Evolutionary conservation across 2,113 vertebrate species (phyloP).

Genomic region (Fulica atra): DNA sequence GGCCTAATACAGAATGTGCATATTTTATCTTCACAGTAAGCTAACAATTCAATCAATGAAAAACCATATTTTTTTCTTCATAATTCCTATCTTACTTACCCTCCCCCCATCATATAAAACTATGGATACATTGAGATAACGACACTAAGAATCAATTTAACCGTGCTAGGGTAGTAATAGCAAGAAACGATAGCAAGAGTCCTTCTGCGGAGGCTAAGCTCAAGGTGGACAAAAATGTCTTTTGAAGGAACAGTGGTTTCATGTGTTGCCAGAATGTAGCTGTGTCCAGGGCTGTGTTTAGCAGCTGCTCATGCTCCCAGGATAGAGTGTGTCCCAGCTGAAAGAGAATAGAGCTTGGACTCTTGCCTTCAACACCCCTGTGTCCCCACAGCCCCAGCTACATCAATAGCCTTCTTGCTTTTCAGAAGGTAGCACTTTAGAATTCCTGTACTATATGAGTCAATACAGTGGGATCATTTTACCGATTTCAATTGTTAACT

Average conservation of each 20-base stretch:
- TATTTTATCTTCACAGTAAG: conserved; percentile 37
- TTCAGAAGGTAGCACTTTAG: not conserved
- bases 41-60: not conserved
- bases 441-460: not conserved
- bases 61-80: not conserved
- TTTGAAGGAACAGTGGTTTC: not conserved
- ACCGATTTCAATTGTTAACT: not conserved
- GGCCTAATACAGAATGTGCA: not conserved
- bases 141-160: not conserved
- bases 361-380: not conserved
- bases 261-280: not conserved
- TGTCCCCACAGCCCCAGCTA: not conserved
- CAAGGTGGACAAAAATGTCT: not conserved
- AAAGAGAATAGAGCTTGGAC: not conserved
- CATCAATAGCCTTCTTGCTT: not conserved
- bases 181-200: not conserved
- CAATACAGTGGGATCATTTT: not conserved
- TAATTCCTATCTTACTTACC: not conserved
- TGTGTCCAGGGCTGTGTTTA: not conserved
- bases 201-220: not conserved
- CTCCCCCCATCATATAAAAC: not conserved
- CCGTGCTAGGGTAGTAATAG: fast-evolving
- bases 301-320: not conserved
- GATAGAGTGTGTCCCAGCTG: not conserved
- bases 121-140: not conserved